These are phyloP conservation scores for Globodera rostochiensis DNA, from an alignment of 1,140 invertebrate genomes.

Conservation along the genomic window DNA sequence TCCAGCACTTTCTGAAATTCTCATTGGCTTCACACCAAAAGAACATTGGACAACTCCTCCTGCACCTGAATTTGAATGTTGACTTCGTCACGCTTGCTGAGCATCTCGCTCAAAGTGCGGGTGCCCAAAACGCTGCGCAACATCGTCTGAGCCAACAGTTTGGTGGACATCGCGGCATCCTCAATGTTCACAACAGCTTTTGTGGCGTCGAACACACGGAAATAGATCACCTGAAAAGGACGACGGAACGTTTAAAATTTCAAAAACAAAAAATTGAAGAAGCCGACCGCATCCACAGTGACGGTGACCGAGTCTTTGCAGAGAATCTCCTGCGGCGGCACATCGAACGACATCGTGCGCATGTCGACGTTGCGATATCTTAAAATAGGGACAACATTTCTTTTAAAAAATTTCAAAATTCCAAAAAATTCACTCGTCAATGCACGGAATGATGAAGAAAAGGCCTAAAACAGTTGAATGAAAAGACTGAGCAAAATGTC, in stretches of 20 bases:
- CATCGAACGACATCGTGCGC: constrained; percentile 70
- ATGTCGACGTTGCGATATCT: constrained; percentile 77
- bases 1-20: constrained; percentile 70
- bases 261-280: constrained; percentile 49
- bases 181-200: constrained; percentile 76
- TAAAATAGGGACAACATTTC: not conserved
- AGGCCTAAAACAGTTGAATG: constrained; percentile 69
- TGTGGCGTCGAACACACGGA: constrained; percentile 81
- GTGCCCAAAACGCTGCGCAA: constrained; percentile 80
- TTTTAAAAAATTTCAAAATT: not conserved
- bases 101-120: constrained; percentile 83
- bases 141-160: constrained; percentile 80
- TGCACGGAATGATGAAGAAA: constrained; percentile 84
- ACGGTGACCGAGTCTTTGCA: constrained; percentile 86
- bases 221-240: constrained; percentile 68
- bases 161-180: constrained; percentile 80
- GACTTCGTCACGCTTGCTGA: constrained; percentile 87
- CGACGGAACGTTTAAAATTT: not conserved
- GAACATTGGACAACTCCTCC: too few relatives aligned
- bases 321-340: constrained; percentile 76
- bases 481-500: not conserved
- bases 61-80: constrained; percentile 76
- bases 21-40: too few relatives aligned
- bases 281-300: constrained; percentile 43
- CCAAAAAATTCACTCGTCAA: constrained; percentile 72